Base-by-base conservation (phyloP, 92 coral and sea anemone species). In the Actinostola sp. region DNA sequence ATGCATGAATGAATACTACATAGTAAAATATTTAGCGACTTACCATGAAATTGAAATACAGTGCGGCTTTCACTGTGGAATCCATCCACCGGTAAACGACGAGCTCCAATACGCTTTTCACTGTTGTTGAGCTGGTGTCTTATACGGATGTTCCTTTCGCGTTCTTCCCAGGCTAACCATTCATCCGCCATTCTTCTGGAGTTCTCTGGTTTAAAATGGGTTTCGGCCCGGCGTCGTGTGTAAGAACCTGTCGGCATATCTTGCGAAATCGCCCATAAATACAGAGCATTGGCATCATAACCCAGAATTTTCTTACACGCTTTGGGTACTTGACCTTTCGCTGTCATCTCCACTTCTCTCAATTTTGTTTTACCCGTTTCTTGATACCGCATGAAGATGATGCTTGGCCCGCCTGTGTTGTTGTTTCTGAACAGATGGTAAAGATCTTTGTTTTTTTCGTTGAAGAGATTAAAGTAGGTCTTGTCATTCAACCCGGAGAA, bases 141-240 rank as follows among this genome's bases (percentile, higher is more conserved):
- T 34, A 77, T 70, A 15, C 42, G 45, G 12, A 76, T 62, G 1
- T 33, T 45, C 17, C 75, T 17, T 9, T 61, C 32, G 0, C 35
- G 0, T 1, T 69, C 83, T 39, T 70, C 67, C 88, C 83, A 83
- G 48, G n/a, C 83, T 5, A 79, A 51, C 77, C 84, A 79, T 28
- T 79, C 66, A 0, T 35, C 21, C 8, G 63, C 72, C 78, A 61
- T 70, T 24, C 36, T 72, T n/a, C 25, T 19, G 0, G 70, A 57
- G 29, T 61, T 84, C 11, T 72, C 81, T 41, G 24, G 64, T 67
- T 78, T 65, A 31, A 78, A 84, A 4, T 45, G 16, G 27, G 68
- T 73, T 26, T 85, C 78, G n/a, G 14, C 68, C 35, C 50, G 24
- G 5, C 68, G 15, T 36, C 30, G 25, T 29, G 57, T 69, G 28